Evolutionary conservation across 2,888 invertebrate species (phyloP).

Genomic region (Carterocephalus palaemon): DNA sequence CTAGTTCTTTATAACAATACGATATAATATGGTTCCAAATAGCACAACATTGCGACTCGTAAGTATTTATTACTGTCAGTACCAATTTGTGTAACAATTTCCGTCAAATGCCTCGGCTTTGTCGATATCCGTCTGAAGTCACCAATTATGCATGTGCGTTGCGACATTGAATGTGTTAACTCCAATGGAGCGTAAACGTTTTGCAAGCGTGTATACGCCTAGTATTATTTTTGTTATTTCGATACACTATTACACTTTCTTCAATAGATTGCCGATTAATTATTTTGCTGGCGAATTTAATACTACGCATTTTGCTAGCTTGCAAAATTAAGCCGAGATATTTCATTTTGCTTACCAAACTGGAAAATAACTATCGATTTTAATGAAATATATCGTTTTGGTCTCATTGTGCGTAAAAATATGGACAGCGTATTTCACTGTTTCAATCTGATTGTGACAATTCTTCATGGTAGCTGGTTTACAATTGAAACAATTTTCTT

Average conservation of each 20-base stretch:
- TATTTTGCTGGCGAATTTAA: no score
- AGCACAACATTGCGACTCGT: neutral
- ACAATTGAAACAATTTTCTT: neutral
- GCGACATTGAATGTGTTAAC: conserved; percentile 37
- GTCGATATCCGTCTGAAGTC: conserved; percentile 29
- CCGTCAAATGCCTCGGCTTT: conserved; percentile 34
- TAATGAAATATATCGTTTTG: no score
- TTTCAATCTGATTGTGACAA: neutral
- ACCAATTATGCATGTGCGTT: conserved; percentile 36
- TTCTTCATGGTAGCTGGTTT: neutral
- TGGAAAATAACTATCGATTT: no score
- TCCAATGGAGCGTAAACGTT: conserved; percentile 43
- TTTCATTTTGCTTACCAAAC: no score
- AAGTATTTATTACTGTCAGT: conserved; percentile 7
- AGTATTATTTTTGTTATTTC: conserved; percentile 15
- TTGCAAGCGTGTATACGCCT: conserved; percentile 33
- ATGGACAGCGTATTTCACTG: neutral
- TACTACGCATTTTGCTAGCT: no score
- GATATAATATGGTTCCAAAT: conserved; percentile 10
- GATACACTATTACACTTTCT: conserved; percentile 21
- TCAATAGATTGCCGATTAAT: conserved; percentile 9
- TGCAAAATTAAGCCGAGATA: no score
- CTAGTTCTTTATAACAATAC: neutral
- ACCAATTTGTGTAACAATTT: conserved; percentile 35
- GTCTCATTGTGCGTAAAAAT: neutral